Base-by-base conservation (phyloP, 2,888 invertebrate genomes). In the Drosophila mimetica region DNA sequence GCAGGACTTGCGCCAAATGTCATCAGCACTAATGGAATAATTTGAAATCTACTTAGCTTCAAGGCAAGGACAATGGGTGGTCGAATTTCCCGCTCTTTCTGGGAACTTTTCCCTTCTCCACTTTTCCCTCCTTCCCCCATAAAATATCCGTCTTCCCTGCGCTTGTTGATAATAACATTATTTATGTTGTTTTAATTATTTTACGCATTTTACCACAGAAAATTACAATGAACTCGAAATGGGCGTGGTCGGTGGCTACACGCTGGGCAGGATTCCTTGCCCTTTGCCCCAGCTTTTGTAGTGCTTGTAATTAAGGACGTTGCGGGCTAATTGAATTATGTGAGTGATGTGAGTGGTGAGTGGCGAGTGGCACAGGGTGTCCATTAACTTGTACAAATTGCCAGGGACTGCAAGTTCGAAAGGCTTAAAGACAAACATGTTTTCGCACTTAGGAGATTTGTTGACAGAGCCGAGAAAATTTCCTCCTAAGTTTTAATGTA, bases 1-100 rank as follows among this genome's bases (percentile, higher is more conserved):
- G 32, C 6, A 20, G 20, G 55, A 37, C 48, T 25, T 37, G 64
- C 59, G 76, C 72, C 71, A 79, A 87, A 79, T 87, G 88, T 79
- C 88, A 84, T 82, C 82, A 84, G 47, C 77, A 79, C 88, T 88
- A 84, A 84, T 84, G 88, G 86, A 88, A 88, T 84, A 86, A 86
- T 88, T 84, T 84, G 69, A 82, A 88, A 88, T 86, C 86, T 84
- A 84, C 88, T 84, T 88, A 88, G 86, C 67, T 54, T 55, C 48
- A 53, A 34, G 66, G 67, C 79, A 64, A 64, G 76, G 79, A 65
- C 66, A 72, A 63, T 52, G 46, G 37, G 37, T 18, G 58, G 47
- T 51, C 60, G 37, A 61, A 54, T 52, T 51, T 39, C 0, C 6
- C 46, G 5, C 37, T 46, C 48, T 20, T 8, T 18, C 7, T 5